Percentiles rank a stretch among this genome's conserved stretches.
phyloP scores from a whole-genome alignment of 2,113 vertebrate species.

The Bothrops jararaca region DNA sequence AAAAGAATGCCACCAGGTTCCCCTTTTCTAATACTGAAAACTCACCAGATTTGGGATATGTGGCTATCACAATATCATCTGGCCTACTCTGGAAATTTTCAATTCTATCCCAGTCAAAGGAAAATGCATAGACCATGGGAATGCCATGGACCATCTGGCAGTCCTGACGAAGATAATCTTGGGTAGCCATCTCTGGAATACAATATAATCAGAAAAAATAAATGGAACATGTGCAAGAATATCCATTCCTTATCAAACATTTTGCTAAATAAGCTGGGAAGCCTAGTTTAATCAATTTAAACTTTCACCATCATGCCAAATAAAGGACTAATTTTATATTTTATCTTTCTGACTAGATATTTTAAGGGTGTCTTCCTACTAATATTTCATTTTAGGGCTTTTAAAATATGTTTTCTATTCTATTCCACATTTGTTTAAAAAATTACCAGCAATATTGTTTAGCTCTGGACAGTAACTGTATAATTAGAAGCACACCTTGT shows the following conservation, averaged over 20 bases:
- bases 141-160: conserved; percentile 36
- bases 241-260: neutral
- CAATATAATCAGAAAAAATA: accelerated
- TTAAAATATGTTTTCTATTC: neutral
- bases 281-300: neutral
- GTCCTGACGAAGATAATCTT: conserved; percentile 41
- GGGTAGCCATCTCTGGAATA: conserved; percentile 38
- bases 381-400: neutral
- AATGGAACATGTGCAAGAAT: neutral
- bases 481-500: neutral
- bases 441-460: neutral
- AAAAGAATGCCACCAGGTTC: neutral
- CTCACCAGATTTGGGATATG: conserved; percentile 75
- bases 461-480: neutral
- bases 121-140: conserved; percentile 58
- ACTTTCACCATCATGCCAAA: neutral
- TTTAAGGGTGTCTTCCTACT: neutral
- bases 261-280: accelerated
- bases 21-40: neutral
- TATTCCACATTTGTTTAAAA: neutral
- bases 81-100: conserved; percentile 62
- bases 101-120: conserved; percentile 52
- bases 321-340: neutral
- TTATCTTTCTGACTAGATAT: neutral
- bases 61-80: conserved; percentile 65